These are phyloP conservation scores for Oxyteleia sp. DNA, from an alignment of 2,888 invertebrate genomes.

Conservation along the genomic window DNA sequence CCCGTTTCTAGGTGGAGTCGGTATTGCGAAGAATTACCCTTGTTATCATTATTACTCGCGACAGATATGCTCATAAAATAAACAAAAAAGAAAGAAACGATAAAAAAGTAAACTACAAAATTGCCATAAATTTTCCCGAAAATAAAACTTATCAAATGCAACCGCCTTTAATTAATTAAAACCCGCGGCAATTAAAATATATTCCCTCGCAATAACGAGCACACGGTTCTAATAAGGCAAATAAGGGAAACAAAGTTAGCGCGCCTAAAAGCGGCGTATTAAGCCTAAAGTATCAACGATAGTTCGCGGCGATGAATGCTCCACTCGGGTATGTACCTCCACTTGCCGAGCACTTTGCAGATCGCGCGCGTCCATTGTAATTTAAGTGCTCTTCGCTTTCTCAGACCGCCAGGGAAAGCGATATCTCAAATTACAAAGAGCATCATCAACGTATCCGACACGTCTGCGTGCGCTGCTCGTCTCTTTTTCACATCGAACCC, in stretches of 20 bases:
- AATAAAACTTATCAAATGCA: constrained; percentile 10
- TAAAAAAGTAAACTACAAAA: no score
- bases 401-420: constrained; percentile 71
- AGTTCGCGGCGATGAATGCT: constrained; percentile 55
- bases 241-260: constrained; percentile 30
- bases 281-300: constrained; percentile 47
- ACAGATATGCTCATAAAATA: no score
- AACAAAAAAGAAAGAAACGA: no score
- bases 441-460: constrained; percentile 68
- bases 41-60: no score
- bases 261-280: constrained; percentile 40
- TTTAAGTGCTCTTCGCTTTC: constrained; percentile 74
- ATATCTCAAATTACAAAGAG: constrained; percentile 69
- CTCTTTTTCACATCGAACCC: constrained; percentile 47
- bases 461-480: constrained; percentile 43
- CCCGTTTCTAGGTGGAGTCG: no score
- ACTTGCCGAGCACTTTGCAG: constrained; percentile 63
- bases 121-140: no score
- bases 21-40: no score
- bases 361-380: constrained; percentile 67
- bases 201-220: constrained; percentile 6
- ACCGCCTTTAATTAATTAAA: constrained; percentile 28
- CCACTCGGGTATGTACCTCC: constrained; percentile 51
- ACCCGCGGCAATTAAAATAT: constrained; percentile 19
- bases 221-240: constrained; percentile 21